These are phyloP conservation scores for Saccostrea glomerata DNA, from an alignment of 1,140 invertebrate genomes.

Conservation along the genomic window DNA sequence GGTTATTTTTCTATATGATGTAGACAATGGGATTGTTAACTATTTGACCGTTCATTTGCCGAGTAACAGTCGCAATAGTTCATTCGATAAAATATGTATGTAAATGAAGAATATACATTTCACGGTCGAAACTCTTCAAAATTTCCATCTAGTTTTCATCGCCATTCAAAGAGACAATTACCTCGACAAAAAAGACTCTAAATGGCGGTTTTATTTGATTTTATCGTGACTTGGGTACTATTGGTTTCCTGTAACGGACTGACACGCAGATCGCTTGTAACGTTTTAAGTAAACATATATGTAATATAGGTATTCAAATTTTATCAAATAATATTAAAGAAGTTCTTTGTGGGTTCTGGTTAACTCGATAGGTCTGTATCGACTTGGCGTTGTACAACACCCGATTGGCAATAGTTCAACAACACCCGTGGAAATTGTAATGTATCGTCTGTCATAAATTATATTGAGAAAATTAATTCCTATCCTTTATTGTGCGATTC, in stretches of 20 bases:
- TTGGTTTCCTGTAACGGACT: neutral
- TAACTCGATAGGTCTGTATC: constrained; percentile 7
- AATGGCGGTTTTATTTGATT: constrained; percentile 26
- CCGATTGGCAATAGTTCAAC: constrained; percentile 13
- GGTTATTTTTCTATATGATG: neutral
- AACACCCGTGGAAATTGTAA: neutral
- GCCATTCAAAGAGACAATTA: constrained; percentile 36
- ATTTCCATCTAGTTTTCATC: constrained; percentile 35
- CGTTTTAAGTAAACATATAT: neutral
- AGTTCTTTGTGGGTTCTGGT: constrained; percentile 12
- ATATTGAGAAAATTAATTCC: constrained; percentile 21
- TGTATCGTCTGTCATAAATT: constrained; percentile 9
- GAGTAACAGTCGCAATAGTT: neutral
- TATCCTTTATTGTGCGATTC: neutral
- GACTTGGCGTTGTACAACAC: neutral
- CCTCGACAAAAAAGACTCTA: constrained; percentile 15
- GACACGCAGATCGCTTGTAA: neutral
- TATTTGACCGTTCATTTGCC: neutral
- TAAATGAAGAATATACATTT: constrained; percentile 11
- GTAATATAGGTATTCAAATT: neutral
- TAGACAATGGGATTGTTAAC: neutral
- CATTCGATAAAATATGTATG: neutral
- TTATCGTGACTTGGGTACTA: constrained; percentile 33
- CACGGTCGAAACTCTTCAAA: constrained; percentile 3
- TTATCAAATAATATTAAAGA: constrained; percentile 16